Base-by-base conservation (phyloP, 2,888 invertebrate genomes). In the Periphyllus acericola region DNA sequence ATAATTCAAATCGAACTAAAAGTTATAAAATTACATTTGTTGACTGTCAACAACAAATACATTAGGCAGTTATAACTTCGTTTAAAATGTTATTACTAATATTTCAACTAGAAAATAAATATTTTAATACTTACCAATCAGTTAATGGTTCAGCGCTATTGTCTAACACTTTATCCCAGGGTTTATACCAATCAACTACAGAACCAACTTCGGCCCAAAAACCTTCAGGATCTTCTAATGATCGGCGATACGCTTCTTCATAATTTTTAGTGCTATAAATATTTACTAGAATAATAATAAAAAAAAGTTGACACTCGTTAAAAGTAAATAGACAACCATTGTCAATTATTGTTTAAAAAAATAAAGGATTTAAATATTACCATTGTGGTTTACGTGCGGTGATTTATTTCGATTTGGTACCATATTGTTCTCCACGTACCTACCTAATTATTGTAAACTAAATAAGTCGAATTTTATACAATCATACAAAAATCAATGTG, bases 121-220 rank as follows among this genome's bases (percentile, higher is more conserved):
- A 11, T 34, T 52, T 68, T 1, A 21, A 68, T 88, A 89, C 83
- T 89, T 88, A 97, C 98, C 98, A 98, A 93, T 96, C 96, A 0
- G 97, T 96, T 91, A 97, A 97, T 0, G 98, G 98, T 81, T 95
- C 94, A 90, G 95, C 94, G 34, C 94, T 94, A 91, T 97, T 94
- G 91, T 98, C 98, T 89, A 98, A 91, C 0, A 98, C 96, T 91
- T 93, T 94, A 72, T 95, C 93, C 96, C 97, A 98, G 0, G 95
- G 95, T 90, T 95, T 96, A 78, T 94, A 94, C 98, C 98, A 98
- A 82, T 94, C 94, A 25, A 98, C 92, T 88, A 94, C 93, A 8
- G 93, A 91, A 0, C 94, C 97, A n/a, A 96, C 93, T 90, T 96
- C 95, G 0, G 94, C 94, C 97, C 97, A 98, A 92, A 97, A 98